Percentiles rank a stretch among this genome's conserved stretches.
Evolutionary conservation across 35 echinoderm and acorn worm genomes (phyloP).

Genomic region (Stichopus chloronotus): DNA sequence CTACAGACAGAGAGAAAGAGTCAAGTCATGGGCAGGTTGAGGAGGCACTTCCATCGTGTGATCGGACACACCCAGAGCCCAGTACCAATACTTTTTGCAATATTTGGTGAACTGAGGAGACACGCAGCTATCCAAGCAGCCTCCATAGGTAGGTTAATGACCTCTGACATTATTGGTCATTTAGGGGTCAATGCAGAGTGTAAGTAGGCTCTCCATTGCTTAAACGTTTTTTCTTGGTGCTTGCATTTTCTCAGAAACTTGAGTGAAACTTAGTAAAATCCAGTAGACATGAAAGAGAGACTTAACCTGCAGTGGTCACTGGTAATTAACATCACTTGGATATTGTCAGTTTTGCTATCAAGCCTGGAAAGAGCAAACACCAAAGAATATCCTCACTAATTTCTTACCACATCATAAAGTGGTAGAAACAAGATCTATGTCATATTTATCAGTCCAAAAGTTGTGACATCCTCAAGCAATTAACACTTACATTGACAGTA

Average conservation of each 20-base stretch:
- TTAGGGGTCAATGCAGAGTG: not conserved
- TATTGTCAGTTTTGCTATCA: no score
- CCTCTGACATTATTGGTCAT: not conserved
- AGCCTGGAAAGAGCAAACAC: no score
- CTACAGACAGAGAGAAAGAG: conserved; percentile 74
- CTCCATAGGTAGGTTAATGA: not conserved
- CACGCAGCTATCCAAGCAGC: conserved; percentile 30
- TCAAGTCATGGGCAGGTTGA: conserved; percentile 75
- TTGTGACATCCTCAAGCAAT: no score
- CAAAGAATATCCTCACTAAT: no score
- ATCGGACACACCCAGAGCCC: conserved; percentile 48
- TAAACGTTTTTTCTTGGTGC: not conserved
- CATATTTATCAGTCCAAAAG: no score
- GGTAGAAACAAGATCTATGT: no score
- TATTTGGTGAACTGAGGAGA: conserved; percentile 76
- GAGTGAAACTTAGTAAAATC: not conserved
- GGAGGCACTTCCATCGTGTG: conserved; percentile 84
- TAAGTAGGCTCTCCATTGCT: not conserved
- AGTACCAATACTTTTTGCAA: conserved; percentile 74
- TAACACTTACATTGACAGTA: no score
- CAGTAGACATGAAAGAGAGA: not conserved
- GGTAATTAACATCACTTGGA: not conserved
- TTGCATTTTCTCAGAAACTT: not conserved
- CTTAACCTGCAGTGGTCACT: not conserved
- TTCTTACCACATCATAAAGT: no score